Base-by-base conservation (phyloP, 2,888 invertebrate genomes). In the Cheilosia variabilis region DNA sequence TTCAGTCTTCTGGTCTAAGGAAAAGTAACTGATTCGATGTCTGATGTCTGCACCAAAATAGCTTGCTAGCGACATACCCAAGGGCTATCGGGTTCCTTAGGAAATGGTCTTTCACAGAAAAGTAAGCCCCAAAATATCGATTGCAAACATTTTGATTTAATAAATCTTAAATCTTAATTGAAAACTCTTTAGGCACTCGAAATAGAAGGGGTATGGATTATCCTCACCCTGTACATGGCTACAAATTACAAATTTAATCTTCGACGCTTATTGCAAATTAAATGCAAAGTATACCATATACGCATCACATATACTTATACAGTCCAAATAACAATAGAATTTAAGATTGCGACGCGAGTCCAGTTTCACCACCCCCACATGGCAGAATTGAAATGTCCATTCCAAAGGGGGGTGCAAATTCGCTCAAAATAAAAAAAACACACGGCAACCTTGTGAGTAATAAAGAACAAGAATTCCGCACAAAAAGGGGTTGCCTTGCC, bases 331-430 rank as follows among this genome's bases (percentile, higher is more conserved):
- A 72, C 57, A 79, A 79, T 72, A 45, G 58, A 58, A 72, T 72
- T 79, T 31, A 72, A 71, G 71, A 63, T 78, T 71, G 37, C 37
- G 37, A 37, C 4, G 37, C 37, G 78, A 62, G 79, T 79, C 79
- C 79, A 72, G 79, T 72, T 65, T 52, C 17, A 57, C 79, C 65
- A 63, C 79, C 65, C 72, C 31, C 58, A 37, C 50, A 58, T 53
- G 58, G 58, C 58, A 65, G 52, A 65, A 79, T 79, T 79, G 58
- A 79, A 79, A 72, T 72, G 79, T 79, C 79, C 79, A 78, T 72
- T 79, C 45, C 24, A 58, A 45, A 31, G 45, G 58, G 72, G 72
- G 72, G 47, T 79, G 71, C 55, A 79, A 60, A 45, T 10, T 41
- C 19, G 24, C 24, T 55, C 63, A 47, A 7, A 37, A 57, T 37